Conservation (phyloP, 2,888 invertebrate genomes). For the Drosophila koepferae region DNA sequence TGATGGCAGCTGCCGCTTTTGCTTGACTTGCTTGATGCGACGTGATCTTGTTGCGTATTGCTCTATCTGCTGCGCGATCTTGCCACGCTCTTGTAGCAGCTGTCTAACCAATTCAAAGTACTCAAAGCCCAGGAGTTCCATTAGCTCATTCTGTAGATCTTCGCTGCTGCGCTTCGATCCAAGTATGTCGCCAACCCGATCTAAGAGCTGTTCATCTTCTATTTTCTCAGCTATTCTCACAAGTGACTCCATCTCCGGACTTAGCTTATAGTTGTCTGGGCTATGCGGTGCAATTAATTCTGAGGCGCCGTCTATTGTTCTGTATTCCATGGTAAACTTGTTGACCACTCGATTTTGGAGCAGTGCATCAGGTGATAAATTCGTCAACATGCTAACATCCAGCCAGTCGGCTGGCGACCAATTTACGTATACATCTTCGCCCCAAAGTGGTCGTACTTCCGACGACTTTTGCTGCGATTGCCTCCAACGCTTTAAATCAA, state of each 20-base stretch:
- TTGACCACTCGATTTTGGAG: constrained; percentile 56
- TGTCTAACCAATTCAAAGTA: constrained; percentile 90
- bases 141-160: constrained; percentile 92
- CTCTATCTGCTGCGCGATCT: constrained; percentile 85
- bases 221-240: constrained; percentile 72
- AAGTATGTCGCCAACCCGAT: constrained; percentile 86
- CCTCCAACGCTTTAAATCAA: constrained; percentile 86
- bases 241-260: constrained; percentile 67
- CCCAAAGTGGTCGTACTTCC: constrained; percentile 64
- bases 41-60: constrained; percentile 74
- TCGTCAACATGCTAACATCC: constrained; percentile 62
- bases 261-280: constrained; percentile 46
- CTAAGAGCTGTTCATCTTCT: constrained; percentile 66
- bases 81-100: constrained; percentile 88
- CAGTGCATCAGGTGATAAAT: constrained; percentile 72
- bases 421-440: constrained; percentile 66
- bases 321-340: constrained; percentile 77
- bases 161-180: constrained; percentile 88
- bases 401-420: constrained; percentile 40
- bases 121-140: constrained; percentile 95
- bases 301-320: constrained; percentile 7
- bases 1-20: constrained; percentile 55
- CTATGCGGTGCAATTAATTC: not conserved
- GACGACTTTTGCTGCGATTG: constrained; percentile 40
- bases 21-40: constrained; percentile 72